A percentile compares a stretch with the other conserved stretches of the same genome.
phyloP scores from a whole-genome alignment of 2,888 invertebrate genomes.

The Caenorhabditis japonica region DNA sequence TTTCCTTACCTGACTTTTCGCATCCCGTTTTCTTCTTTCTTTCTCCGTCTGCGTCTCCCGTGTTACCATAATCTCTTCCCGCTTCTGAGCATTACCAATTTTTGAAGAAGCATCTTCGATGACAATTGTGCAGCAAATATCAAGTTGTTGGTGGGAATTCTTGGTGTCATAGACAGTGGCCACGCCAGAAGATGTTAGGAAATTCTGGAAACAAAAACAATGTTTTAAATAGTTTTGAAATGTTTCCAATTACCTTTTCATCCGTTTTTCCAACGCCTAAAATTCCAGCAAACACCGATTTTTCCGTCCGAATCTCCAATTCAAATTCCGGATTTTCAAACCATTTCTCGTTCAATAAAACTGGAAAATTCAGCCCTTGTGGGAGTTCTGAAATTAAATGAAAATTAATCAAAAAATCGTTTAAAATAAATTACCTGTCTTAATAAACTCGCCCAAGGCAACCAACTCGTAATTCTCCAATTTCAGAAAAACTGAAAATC shows the following conservation, averaged over 20 bases:
- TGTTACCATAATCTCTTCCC: conserved; percentile 23
- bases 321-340: conserved; percentile 40
- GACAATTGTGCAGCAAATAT: conserved; percentile 25
- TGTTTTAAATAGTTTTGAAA: no score
- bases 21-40: neutral
- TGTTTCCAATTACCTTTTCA: neutral
- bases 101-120: no score
- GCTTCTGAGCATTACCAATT: neutral
- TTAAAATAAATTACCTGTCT: conserved; percentile 12
- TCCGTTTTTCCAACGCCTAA: conserved; percentile 2
- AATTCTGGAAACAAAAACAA: no score
- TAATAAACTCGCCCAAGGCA: conserved; percentile 27
- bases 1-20: neutral
- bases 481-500: conserved; percentile 36
- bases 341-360: conserved; percentile 12
- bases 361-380: conserved; percentile 27
- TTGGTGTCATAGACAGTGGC: neutral
- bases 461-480: conserved; percentile 36
- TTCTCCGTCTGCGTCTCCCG: conserved; percentile 48
- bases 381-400: conserved; percentile 22
- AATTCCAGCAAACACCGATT: conserved; percentile 19
- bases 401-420: neutral
- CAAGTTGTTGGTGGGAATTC: neutral
- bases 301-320: conserved; percentile 29
- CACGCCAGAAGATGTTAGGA: neutral